Evolutionary conservation across 1,140 invertebrate genomes (phyloP).

Genomic region (Latrodectus geometricus): DNA sequence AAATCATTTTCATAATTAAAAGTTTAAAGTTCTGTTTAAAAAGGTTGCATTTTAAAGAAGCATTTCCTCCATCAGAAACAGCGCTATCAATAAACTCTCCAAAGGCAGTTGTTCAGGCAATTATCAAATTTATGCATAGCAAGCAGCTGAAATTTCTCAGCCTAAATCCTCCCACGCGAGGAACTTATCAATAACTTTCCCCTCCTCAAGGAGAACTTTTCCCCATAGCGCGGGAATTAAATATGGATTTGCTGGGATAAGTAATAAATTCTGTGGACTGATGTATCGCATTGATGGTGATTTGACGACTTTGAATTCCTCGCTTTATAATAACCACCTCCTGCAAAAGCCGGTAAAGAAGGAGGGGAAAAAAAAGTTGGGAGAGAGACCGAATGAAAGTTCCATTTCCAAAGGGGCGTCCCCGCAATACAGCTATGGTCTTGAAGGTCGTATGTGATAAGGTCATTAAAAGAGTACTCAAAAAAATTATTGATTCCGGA

Average conservation of each 20-base stretch:
- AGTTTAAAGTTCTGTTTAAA: no score
- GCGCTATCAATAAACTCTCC: no score
- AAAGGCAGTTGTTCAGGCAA: no score
- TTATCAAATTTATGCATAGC: no score
- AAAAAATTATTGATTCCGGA: constrained; percentile 49
- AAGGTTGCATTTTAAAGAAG: no score
- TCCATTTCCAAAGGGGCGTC: constrained; percentile 12
- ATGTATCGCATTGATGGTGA: constrained; percentile 50
- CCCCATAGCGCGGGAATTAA: constrained; percentile 4
- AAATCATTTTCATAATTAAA: no score
- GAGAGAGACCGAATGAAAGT: constrained; percentile 10
- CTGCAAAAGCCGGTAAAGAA: not conserved
- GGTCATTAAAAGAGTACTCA: constrained; percentile 41
- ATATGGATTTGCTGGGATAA: constrained; percentile 46
- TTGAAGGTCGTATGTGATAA: constrained; percentile 10
- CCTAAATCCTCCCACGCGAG: not conserved
- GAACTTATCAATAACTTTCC: constrained; percentile 43
- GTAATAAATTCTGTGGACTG: constrained; percentile 33
- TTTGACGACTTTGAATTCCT: constrained; percentile 35
- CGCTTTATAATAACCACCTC: constrained; percentile 43
- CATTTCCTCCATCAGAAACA: no score
- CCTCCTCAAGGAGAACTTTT: constrained; percentile 2
- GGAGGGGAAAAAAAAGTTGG: not conserved
- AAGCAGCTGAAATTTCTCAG: no score
- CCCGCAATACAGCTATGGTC: constrained; percentile 8